Percentiles rank a stretch among this genome's conserved stretches.
Conservation (phyloP, 2,797 vertebrate species). For the Artibeus lituratus region DNA sequence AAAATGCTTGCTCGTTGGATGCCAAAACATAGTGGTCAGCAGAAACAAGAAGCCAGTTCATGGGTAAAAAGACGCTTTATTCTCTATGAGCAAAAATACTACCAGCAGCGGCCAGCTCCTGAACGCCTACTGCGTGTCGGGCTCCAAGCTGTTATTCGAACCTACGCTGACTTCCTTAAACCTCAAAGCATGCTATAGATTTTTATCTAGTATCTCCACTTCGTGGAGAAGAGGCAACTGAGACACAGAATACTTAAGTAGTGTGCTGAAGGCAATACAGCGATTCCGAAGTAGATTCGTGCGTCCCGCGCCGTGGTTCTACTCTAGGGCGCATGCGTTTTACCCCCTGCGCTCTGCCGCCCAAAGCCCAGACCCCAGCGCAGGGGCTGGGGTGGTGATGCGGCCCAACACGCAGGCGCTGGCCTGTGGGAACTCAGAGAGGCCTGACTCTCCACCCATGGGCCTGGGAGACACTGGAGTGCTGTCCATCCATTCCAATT, state of each 20-base stretch:
- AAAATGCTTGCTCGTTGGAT: not conserved
- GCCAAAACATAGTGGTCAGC: not conserved
- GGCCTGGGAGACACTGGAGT: rapidly evolving
- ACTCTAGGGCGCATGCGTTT: not conserved
- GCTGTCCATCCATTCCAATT: no score
- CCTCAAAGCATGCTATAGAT: rapidly evolving
- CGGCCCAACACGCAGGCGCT: not conserved
- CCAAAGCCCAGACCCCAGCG: rapidly evolving
- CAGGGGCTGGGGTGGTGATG: no score
- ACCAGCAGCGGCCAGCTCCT: rapidly evolving
- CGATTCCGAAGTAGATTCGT: not conserved
- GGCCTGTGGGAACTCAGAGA: no score
- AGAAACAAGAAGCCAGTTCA: not conserved
- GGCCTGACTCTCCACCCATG: rapidly evolving
- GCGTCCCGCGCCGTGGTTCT: not conserved
- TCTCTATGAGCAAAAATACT: not conserved
- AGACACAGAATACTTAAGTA: not conserved
- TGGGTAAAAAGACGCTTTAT: not conserved
- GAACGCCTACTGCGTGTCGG: rapidly evolving
- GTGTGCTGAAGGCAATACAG: not conserved
- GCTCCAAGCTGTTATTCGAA: not conserved
- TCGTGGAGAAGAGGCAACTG: not conserved
- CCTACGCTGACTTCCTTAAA: rapidly evolving
- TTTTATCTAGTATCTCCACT: not conserved
- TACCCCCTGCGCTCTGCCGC: no score